Evolutionary conservation across 1,140 invertebrate species (phyloP), one percentile per base, ranked within the genome.

Genomic region (Odontomachus brunneus): DNA sequence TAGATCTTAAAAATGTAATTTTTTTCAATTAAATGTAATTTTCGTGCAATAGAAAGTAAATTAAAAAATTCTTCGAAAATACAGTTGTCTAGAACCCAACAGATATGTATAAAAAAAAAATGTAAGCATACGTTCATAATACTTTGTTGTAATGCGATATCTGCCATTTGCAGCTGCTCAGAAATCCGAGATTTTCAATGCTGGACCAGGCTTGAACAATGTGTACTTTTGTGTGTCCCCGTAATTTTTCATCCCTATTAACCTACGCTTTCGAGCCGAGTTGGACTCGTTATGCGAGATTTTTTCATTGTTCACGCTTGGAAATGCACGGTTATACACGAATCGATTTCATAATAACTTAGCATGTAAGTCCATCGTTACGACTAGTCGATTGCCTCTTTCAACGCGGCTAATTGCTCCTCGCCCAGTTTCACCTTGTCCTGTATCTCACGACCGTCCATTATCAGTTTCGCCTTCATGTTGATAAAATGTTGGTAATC

Each of bases 401-500:
- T 96, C 53, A 98, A 94, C 71, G 97, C 96, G 82, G 95, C 93
- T 84, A 98, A 94, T 93, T 98, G 97, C 93, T 98, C 97, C 92
- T 98, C 97, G 48, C 97, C 97, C 62, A 97, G 94, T 90, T 97
- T 97, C 82, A 98, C 97, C 93, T 98, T 98, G 91, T 98, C 97
- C 85, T 97, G 96, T 82, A 98, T 96, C 91, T 98, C 97, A 86
- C 97, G 95, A 73, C 96, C 95, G 91, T 98, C 97, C 91, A 98
- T 96, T 86, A 98, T 96, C 62, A 98, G 94, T 94, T 97, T 98
- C n/a, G 97, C 97, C 95, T 98, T 98, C 97, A 98, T 98, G 89
- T 97, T 97, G 88, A 98, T 97, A 92, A 98, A 98, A 91, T 98
- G 97, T 88, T 97, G 96, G 91, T 98, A 98, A 89, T 98, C 97